Base-by-base conservation (phyloP, 2,797 vertebrate species). In the Phataginus tetradactyla region DNA sequence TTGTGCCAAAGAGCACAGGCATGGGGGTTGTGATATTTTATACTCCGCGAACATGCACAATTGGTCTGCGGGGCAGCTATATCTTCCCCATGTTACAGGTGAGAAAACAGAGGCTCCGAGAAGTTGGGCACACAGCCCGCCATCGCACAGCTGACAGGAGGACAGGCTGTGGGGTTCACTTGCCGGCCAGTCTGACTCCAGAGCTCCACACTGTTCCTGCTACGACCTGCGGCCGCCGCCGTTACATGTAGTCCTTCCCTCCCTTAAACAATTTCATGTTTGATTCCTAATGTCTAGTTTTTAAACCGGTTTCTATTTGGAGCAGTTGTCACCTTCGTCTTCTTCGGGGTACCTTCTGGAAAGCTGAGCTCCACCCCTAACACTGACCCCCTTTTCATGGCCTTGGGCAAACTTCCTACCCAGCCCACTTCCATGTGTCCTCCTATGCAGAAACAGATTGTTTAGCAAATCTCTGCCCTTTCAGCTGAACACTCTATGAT, bases 181-280 rank as follows among this genome's bases (percentile, higher is more conserved):
- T 21, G 39, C 53, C 1, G 25, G 20, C 13, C n/a, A 21, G 4
- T 37, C 8, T 13, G 32, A 59, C 63, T n/a, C 55, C 53, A 3
- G 15, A 23, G n/a, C 3, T 9, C 23, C 5, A 0, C 4, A 4
- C 42, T 18, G 51, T 45, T 39, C 32, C 14, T 57, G 59, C 34
- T 32, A 29, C 11, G 6, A 27, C 39, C 32, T 25, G 6, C 6
- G 6, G 37, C 37, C 13, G 29, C 51, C 4, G 1, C 23, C 18
- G 11, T 10, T 29, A 5, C 2, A 0, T 14, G 9, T 13, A 29
- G 0, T 1, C 32, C 51, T 59, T 25, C 53, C 37, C 39, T 75
- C 12, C 79, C 42, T 85, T 57, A 27, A 34, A 53, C 57, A 34
- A 13, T 13, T n/a, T 86, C 45, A 45, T 45, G 45, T 42, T 20